Evolutionary conservation across 2,888 invertebrate species (phyloP), one percentile per base, ranked within the genome.

Genomic region (Epistrophella euchroma): DNA sequence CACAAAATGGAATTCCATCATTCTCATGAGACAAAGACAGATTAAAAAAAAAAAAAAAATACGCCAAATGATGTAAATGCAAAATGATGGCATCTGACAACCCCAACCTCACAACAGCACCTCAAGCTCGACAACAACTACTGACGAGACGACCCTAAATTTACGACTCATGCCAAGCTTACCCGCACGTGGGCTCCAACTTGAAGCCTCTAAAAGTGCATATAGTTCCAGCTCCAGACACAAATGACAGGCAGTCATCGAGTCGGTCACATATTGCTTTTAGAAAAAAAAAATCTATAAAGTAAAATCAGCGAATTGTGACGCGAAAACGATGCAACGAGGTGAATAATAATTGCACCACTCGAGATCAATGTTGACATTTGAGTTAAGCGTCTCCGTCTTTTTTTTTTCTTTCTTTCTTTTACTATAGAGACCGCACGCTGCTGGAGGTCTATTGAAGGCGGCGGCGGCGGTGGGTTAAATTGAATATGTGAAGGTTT

Each of bases 271-370:
- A 58, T 58, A 62, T 62, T 62, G 62, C 62, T 22, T 43, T n/a
- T 50, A 62, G 0, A 56, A 40, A 19, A 43, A 66, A 56, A 40
- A 35, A 62, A 66, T 70, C 71, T 62, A 62, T 70, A 55, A 32
- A 60, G 22, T 32, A 47, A 73, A 85, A 81, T 73, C 85, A 81
- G 55, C 73, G 85, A 76, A 43, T 70, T 85, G 85, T 81, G 85
- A 85, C 85, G 81, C 80, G 73, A 60, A 55, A 76, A 77, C 76
- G 68, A 70, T 73, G 81, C 81, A 62, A 58, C 76, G 81, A 85
- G 85, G 85, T 81, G 85, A 85, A 85, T 77, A 81, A 81, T 85
- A 85, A 85, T 81, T 85, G 81, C 85, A 81, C 72, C 72, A 76
- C 71, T 80, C 64, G 64, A 75, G 80, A 84, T 80, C 80, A 72